phyloP scores from a whole-genome alignment of 92 coral and sea anemone genomes.

The Isaurus tuberculatus region DNA sequence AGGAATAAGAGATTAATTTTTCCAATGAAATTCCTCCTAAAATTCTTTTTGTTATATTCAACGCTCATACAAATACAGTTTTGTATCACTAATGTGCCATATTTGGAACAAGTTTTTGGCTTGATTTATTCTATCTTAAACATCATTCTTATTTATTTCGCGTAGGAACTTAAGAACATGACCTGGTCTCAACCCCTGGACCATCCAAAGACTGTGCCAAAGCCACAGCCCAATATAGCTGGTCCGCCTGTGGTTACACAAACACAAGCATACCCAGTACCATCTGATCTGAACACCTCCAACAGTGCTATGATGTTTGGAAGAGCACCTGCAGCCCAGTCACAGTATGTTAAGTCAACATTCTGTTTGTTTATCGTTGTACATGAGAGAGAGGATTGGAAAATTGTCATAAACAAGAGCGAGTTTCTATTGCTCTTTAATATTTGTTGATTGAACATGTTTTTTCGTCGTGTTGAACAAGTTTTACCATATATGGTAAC shows the following conservation, averaged over 20 bases:
- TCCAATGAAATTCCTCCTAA: no score
- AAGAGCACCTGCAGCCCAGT: neutral
- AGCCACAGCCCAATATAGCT: neutral
- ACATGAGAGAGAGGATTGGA: neutral
- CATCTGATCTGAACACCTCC: constrained; percentile 22
- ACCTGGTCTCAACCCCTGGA: constrained; percentile 50
- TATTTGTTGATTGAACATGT: no score
- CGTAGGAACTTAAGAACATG: constrained; percentile 39
- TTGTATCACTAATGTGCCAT: no score
- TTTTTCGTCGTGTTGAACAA: no score
- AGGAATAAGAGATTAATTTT: no score
- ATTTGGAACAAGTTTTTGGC: no score
- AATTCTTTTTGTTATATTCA: no score
- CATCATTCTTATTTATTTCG: no score
- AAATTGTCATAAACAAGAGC: neutral
- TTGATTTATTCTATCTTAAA: no score
- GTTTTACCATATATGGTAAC: no score
- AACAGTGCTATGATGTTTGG: constrained; percentile 19
- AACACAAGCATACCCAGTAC: constrained; percentile 28
- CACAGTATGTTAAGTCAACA: constrained; percentile 1
- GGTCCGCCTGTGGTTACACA: constrained; percentile 24
- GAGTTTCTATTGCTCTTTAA: no score
- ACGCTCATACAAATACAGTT: no score
- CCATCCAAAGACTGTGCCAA: constrained; percentile 38
- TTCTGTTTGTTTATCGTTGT: neutral